These are phyloP conservation scores for Condylostylus longicornis DNA, from an alignment of 1,140 invertebrate species.

Conservation along the genomic window DNA sequence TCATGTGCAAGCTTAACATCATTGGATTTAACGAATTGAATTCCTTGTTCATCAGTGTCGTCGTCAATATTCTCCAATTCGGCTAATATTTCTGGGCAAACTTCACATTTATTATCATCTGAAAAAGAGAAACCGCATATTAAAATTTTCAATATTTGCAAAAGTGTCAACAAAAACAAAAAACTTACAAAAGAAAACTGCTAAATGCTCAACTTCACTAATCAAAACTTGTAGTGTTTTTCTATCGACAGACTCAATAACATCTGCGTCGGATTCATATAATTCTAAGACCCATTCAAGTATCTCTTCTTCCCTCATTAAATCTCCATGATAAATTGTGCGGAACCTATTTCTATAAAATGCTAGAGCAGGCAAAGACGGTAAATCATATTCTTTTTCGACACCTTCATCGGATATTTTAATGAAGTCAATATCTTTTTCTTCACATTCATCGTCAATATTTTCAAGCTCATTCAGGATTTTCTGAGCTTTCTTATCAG, in stretches of 20 bases:
- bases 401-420: constrained; percentile 83
- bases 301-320: constrained; percentile 83
- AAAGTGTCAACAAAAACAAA: constrained; percentile 5
- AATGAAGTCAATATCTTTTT: constrained; percentile 82
- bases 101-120: constrained; percentile 73
- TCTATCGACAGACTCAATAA: constrained; percentile 82
- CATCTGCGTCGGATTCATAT: constrained; percentile 67
- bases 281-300: constrained; percentile 79
- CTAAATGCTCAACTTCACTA: constrained; percentile 78
- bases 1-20: constrained; percentile 77
- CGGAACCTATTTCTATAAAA: constrained; percentile 85
- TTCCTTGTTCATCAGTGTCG: constrained; percentile 79
- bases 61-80: constrained; percentile 89
- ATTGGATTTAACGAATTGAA: constrained; percentile 87
- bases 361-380: constrained; percentile 64
- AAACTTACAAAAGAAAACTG: constrained; percentile 82
- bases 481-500: constrained; percentile 76
- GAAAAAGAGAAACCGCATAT: constrained; percentile 8
- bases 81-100: constrained; percentile 67
- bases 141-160: constrained; percentile 7
- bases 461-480: constrained; percentile 83
- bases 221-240: constrained; percentile 80
- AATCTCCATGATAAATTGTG: constrained; percentile 70
- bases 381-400: constrained; percentile 77
- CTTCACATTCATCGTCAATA: constrained; percentile 87